Evolutionary conservation across 2,113 vertebrate species (phyloP).

Genomic region (Melanerpes aurifrons): DNA sequence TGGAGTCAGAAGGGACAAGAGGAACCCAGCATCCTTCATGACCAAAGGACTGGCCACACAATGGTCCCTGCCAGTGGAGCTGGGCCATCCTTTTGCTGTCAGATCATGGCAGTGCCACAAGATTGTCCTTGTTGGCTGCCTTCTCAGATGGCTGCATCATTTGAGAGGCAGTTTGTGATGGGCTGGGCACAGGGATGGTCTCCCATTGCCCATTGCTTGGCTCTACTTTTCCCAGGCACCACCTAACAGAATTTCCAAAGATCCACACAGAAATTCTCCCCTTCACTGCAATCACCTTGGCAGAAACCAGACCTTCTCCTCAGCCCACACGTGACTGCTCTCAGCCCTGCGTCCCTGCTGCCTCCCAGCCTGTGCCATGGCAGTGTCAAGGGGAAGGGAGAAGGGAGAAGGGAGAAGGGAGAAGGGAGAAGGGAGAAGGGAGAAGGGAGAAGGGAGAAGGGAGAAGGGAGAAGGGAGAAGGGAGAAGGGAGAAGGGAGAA

Average conservation of each 20-base stretch:
- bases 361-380: not conserved
- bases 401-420: not conserved
- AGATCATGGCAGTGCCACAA: too few species aligned
- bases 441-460: not conserved
- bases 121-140: too few species aligned
- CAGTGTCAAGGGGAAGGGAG: not conserved
- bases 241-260: not conserved
- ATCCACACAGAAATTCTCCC: not conserved
- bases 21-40: too few species aligned
- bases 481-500: not conserved
- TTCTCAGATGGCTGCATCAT: too few species aligned
- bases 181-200: not conserved
- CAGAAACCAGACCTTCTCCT: not conserved
- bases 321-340: not conserved
- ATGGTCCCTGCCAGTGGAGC: too few species aligned
- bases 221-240: not conserved
- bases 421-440: too few species aligned
- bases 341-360: not conserved
- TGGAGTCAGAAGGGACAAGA: too few species aligned
- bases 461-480: too few species aligned
- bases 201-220: not conserved
- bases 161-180: accelerated
- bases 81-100: too few species aligned
- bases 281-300: not conserved
- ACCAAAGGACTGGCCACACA: too few species aligned